phyloP scores from a whole-genome alignment of 2,113 vertebrate genomes.

The Urocynchramus pylzowi region DNA sequence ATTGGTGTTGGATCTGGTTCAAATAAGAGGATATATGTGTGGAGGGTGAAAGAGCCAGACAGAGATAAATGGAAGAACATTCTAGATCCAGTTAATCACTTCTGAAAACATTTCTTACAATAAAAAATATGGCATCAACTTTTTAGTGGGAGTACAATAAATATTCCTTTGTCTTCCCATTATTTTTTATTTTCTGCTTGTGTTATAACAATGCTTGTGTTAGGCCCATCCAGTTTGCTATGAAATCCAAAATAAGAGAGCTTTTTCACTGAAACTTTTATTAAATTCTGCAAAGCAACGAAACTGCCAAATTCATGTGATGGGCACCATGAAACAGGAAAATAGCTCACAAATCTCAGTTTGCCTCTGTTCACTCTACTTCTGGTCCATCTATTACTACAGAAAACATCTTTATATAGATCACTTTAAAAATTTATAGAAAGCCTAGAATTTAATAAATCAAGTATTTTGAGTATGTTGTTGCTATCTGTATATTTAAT shows the following conservation, averaged over 20 bases:
- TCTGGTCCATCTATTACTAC: not conserved
- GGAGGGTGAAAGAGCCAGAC: not conserved
- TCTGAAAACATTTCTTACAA: not conserved
- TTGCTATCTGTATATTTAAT: not conserved
- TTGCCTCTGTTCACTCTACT: not conserved
- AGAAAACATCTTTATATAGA: not conserved
- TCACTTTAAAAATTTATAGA: not conserved
- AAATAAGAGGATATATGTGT: not conserved
- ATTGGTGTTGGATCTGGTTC: not conserved
- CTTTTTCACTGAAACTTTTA: not conserved
- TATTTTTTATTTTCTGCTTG: not conserved
- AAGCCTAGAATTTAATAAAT: not conserved
- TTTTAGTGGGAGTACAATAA: not conserved
- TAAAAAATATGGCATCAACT: not conserved
- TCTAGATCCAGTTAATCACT: not conserved
- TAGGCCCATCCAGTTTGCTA: not conserved
- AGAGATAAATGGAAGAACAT: not conserved
- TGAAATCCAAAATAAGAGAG: not conserved
- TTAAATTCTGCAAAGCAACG: not conserved
- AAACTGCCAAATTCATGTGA: not conserved
- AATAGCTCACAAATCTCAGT: not conserved
- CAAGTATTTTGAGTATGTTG: not conserved
- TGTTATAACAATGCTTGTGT: not conserved
- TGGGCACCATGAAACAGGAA: not conserved
- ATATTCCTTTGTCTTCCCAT: not conserved